Conservation (phyloP, 1,140 invertebrate species). For the silkworm (Bombyx mori) region DNA sequence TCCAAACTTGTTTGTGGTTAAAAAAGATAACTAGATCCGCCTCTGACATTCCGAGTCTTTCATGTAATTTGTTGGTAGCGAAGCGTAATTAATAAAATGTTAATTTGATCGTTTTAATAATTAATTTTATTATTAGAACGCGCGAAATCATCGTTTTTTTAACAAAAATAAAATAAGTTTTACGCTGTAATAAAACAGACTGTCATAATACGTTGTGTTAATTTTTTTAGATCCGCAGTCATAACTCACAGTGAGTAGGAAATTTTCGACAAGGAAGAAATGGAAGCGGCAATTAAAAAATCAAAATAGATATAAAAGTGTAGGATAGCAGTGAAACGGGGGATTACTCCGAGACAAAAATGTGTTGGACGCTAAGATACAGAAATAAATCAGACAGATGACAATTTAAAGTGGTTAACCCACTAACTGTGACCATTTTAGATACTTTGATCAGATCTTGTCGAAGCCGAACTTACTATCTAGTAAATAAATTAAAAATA, state of each 20-base stretch:
- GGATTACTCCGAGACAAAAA: constrained; percentile 36
- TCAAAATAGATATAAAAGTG: constrained; percentile 9
- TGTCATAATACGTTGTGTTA: too few relatives aligned
- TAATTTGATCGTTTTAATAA: too few relatives aligned
- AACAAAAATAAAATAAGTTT: too few relatives aligned
- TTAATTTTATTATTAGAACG: too few relatives aligned
- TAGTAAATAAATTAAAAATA: constrained; percentile 19
- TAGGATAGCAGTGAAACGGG: constrained; percentile 14
- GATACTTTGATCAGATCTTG: constrained; percentile 70
- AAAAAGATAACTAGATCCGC: constrained; percentile 6
- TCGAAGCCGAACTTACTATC: constrained; percentile 49
- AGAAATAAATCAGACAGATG: constrained; percentile 73
- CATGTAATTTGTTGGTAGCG: too few relatives aligned
- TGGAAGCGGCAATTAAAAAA: constrained; percentile 2
- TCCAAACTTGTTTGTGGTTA: constrained; percentile 67
- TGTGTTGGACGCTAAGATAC: constrained; percentile 67
- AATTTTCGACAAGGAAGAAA: background rate
- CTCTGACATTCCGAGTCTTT: too few relatives aligned
- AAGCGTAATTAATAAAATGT: too few relatives aligned
- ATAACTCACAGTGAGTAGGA: too few relatives aligned
- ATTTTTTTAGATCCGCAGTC: too few relatives aligned
- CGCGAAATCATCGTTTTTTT: too few relatives aligned
- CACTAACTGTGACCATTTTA: constrained; percentile 73
- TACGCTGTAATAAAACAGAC: too few relatives aligned
- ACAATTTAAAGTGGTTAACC: constrained; percentile 74